These are phyloP conservation scores for Phoeniculus purpureus DNA, from an alignment of 2,797 vertebrate genomes.

Conservation along the genomic window DNA sequence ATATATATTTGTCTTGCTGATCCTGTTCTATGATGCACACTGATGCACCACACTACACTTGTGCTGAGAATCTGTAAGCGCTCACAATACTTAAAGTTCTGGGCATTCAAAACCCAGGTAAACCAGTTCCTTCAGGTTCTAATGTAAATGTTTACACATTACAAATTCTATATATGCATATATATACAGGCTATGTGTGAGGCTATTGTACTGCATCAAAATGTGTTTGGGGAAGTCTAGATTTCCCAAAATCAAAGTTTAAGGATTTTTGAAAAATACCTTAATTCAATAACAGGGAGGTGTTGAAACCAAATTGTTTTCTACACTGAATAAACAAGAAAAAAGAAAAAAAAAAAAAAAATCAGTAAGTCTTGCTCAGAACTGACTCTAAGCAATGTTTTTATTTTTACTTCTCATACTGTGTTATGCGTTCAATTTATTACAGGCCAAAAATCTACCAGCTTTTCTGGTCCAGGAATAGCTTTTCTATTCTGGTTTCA, in stretches of 20 bases:
- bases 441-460: constrained; percentile 1
- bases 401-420: not conserved
- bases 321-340: not conserved
- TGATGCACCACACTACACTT: not conserved
- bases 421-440: not conserved
- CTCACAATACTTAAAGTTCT: not conserved
- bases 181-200: fast-evolving
- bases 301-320: not conserved
- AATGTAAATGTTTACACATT: not conserved
- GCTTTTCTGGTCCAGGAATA: constrained; percentile 22
- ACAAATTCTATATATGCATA: not conserved
- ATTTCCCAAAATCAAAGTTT: not conserved
- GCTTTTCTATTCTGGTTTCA: constrained; percentile 34
- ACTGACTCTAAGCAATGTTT: not conserved
- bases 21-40: not conserved
- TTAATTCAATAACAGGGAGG: not conserved
- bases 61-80: not conserved
- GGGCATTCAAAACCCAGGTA: not conserved
- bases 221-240: not conserved
- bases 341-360: too few relatives aligned
- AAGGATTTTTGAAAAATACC: not conserved
- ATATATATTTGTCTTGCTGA: not conserved
- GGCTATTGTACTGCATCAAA: not conserved
- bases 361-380: not conserved
- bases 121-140: not conserved